These are phyloP conservation scores for Sesia apiformis DNA, from an alignment of 2,888 invertebrate genomes.

Conservation along the genomic window DNA sequence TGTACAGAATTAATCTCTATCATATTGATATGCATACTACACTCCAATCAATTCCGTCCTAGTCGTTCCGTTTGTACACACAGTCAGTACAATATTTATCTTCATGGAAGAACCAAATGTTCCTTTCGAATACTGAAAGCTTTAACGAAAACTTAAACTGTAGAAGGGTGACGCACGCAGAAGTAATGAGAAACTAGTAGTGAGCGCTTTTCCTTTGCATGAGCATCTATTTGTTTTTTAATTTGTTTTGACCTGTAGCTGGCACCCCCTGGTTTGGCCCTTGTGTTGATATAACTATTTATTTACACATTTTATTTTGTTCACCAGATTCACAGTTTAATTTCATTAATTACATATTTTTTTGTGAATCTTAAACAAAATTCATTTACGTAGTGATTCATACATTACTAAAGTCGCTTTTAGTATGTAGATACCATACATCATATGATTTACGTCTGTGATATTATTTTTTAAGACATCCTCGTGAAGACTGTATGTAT, in stretches of 20 bases:
- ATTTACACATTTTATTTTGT: neutral
- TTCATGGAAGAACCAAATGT: too few relatives aligned
- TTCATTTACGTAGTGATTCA: neutral
- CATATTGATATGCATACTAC: too few relatives aligned
- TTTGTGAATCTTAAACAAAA: neutral
- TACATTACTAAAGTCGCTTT: neutral
- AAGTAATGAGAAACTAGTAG: slow-evolving; percentile 39
- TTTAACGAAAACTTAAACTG: neutral
- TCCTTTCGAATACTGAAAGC: too few relatives aligned
- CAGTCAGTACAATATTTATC: too few relatives aligned
- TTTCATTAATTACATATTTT: neutral
- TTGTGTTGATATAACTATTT: slow-evolving; percentile 22
- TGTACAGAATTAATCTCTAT: too few relatives aligned
- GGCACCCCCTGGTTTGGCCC: slow-evolving; percentile 73
- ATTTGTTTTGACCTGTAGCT: slow-evolving; percentile 57
- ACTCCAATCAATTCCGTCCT: too few relatives aligned
- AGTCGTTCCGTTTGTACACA: too few relatives aligned
- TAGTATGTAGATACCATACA: neutral
- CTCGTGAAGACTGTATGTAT: neutral
- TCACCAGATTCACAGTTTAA: neutral
- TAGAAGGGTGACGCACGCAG: slow-evolving; percentile 8
- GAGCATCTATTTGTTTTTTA: slow-evolving; percentile 42
- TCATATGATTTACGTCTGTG: neutral
- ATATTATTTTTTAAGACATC: neutral
- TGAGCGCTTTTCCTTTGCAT: slow-evolving; percentile 62